Conservation (phyloP, 2,113 vertebrate genomes). For the Podarcis cretensis region DNA sequence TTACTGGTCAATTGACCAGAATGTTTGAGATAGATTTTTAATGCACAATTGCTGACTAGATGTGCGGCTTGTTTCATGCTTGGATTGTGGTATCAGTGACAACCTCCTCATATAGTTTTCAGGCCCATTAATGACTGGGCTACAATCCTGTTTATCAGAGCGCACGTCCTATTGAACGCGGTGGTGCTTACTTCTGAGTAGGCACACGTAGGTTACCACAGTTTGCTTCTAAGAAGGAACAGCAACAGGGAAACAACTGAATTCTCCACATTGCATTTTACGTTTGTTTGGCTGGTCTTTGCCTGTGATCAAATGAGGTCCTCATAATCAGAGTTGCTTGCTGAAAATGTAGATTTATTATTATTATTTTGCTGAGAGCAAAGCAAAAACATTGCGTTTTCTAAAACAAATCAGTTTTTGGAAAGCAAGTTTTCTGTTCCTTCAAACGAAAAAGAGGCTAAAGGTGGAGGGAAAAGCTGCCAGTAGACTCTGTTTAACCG, state of each 20-base stretch:
- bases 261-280: background rate
- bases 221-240: background rate
- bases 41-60: too few relatives aligned
- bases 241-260: background rate
- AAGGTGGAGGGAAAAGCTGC: conserved; percentile 44
- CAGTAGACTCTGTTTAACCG: conserved; percentile 70
- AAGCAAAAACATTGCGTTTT: background rate
- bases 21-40: too few relatives aligned
- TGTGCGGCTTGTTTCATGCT: background rate
- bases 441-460: background rate
- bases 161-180: background rate
- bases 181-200: background rate
- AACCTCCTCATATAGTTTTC: background rate
- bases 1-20: too few relatives aligned
- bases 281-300: background rate
- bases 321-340: background rate
- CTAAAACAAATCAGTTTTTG: background rate
- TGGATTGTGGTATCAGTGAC: background rate
- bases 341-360: background rate
- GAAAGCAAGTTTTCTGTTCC: background rate
- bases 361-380: too few relatives aligned
- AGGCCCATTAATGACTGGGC: too few relatives aligned
- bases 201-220: background rate
- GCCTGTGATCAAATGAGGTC: background rate
- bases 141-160: background rate